Percentiles rank a stretch among this genome's conserved stretches.
phyloP scores from a whole-genome alignment of 2,888 invertebrate genomes.

The Cephus spinipes region DNA sequence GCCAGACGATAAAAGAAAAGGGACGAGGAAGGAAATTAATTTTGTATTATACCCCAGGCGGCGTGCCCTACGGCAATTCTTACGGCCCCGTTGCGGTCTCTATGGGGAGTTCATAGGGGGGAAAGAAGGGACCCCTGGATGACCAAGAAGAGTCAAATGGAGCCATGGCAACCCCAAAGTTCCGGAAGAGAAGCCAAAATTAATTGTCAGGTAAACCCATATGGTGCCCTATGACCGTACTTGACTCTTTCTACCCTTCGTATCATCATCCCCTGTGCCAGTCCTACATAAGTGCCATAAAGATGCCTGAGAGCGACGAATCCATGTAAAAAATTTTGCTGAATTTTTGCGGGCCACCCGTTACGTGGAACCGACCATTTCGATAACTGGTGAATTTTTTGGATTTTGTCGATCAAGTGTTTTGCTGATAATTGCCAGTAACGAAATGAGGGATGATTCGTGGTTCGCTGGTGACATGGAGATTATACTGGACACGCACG shows the following conservation, averaged over 20 bases:
- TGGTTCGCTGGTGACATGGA: background rate
- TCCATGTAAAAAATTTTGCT: background rate
- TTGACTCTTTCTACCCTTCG: background rate
- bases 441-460: background rate
- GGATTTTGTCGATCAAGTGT: background rate
- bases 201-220: slow-evolving; percentile 34
- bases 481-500: background rate
- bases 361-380: background rate
- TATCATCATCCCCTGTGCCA: background rate
- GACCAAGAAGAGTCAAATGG: slow-evolving; percentile 10
- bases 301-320: background rate
- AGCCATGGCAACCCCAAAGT: slow-evolving; percentile 28
- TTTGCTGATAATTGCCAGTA: background rate
- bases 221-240: slow-evolving; percentile 22
- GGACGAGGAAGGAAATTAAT: slow-evolving; percentile 43
- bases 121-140: background rate
- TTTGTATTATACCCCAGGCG: slow-evolving; percentile 40
- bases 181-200: slow-evolving; percentile 38
- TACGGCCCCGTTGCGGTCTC: slow-evolving; percentile 21
- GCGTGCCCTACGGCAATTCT: slow-evolving; percentile 36
- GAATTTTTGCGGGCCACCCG: background rate
- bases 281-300: background rate
- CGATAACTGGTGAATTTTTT: background rate
- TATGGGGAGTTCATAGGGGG: slow-evolving; percentile 17
- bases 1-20: slow-evolving; percentile 40